Conservation (phyloP, 2,888 invertebrate genomes). For the Cheiracanthium punctorium region DNA sequence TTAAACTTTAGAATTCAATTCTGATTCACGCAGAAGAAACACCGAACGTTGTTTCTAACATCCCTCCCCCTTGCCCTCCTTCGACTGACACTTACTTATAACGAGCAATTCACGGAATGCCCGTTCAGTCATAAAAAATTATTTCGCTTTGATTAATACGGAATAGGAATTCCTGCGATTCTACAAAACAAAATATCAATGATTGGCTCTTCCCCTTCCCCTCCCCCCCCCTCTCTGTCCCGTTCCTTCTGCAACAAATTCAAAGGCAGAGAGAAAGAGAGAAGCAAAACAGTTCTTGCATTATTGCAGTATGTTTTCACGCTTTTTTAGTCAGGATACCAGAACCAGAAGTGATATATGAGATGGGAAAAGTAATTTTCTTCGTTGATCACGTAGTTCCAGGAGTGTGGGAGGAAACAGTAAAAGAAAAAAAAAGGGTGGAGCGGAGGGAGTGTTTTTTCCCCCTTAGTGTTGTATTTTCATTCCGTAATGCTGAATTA, state of each 20-base stretch:
- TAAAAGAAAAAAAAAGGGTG: too few species aligned
- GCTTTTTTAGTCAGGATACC: background rate
- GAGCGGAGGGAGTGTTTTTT: background rate
- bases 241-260: too few species aligned
- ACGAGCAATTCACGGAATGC: too few species aligned
- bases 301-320: background rate
- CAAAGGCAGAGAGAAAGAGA: background rate
- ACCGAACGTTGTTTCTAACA: too few species aligned
- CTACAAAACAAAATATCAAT: background rate
- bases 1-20: too few species aligned
- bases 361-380: background rate
- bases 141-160: too few species aligned
- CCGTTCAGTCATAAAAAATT: too few species aligned
- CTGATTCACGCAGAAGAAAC: too few species aligned
- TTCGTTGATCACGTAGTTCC: background rate
- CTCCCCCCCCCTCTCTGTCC: background rate
- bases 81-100: too few species aligned
- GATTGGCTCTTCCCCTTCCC: background rate
- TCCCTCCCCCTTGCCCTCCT: too few species aligned
- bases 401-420: too few species aligned
- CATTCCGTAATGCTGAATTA: background rate
- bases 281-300: background rate
- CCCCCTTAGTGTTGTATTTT: background rate
- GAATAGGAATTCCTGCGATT: background rate
- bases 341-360: conserved; percentile 3